Conservation (phyloP, 1,140 invertebrate species). For the Harpegnathos saltator region DNA sequence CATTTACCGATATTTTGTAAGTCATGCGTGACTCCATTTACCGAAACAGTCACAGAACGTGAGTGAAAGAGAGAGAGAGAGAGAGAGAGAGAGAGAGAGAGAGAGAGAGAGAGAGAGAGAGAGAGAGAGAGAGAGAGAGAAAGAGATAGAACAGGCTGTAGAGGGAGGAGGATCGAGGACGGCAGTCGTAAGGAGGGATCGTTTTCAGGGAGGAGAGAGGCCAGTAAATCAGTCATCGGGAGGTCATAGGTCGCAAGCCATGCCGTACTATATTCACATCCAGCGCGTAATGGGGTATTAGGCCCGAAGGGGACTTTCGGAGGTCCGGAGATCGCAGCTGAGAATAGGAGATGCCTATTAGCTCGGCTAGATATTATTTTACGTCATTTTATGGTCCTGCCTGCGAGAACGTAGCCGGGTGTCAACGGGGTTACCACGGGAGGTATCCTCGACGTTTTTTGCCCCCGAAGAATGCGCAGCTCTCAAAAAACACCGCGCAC, state of each 20-base stretch:
- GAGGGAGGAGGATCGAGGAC: slow-evolving; percentile 13
- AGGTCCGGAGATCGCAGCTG: slow-evolving; percentile 63
- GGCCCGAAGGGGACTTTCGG: slow-evolving; percentile 55
- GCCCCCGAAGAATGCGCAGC: background rate
- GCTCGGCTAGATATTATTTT: slow-evolving; percentile 59
- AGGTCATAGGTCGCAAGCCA: slow-evolving; percentile 68
- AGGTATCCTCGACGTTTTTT: slow-evolving; percentile 3
- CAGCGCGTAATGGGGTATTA: slow-evolving; percentile 71
- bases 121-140: background rate
- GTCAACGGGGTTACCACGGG: background rate
- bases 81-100: background rate
- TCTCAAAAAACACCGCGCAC: background rate
- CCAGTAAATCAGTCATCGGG: slow-evolving; percentile 73
- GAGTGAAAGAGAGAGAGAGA: background rate
- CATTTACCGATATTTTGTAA: slow-evolving; percentile 64
- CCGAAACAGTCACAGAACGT: slow-evolving; percentile 12
- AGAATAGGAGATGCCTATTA: slow-evolving; percentile 62
- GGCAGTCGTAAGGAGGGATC: slow-evolving; percentile 20
- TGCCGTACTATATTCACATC: slow-evolving; percentile 68
- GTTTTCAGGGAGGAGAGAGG: slow-evolving; percentile 12
- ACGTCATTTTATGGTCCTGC: slow-evolving; percentile 19
- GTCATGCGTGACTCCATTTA: slow-evolving; percentile 56
- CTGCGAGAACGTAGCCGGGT: background rate
- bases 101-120: background rate
- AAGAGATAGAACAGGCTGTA: background rate